These are phyloP conservation scores for Drosophila prolongata DNA, from an alignment of 2,888 invertebrate genomes.

Conservation along the genomic window DNA sequence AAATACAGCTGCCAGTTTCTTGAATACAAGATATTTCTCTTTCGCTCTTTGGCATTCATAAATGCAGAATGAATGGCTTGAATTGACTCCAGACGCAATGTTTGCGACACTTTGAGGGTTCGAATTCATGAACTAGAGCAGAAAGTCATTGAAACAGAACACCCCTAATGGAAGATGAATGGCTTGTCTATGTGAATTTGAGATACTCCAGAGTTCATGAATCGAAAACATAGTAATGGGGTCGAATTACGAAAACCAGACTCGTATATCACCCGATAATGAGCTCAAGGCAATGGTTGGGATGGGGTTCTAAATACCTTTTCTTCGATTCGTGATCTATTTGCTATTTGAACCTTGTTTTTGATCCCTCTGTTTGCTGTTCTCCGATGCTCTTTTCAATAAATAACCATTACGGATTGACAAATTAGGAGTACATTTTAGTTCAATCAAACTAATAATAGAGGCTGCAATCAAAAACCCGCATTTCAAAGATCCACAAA, in stretches of 20 bases:
- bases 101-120: constrained; percentile 28
- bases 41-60: constrained; percentile 34
- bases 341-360: not conserved
- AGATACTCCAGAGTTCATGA: constrained; percentile 32
- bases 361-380: not conserved
- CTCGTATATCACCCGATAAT: constrained; percentile 38
- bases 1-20: constrained; percentile 16
- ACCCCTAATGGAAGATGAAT: constrained; percentile 18
- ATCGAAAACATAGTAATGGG: constrained; percentile 31
- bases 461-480: constrained; percentile 14
- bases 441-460: constrained; percentile 36
- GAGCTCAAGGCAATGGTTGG: constrained; percentile 29
- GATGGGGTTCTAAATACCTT: constrained; percentile 5
- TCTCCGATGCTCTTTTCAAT: not conserved
- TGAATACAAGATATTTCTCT: constrained; percentile 12
- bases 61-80: constrained; percentile 31
- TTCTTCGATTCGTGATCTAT: not conserved
- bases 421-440: constrained; percentile 19
- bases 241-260: constrained; percentile 22
- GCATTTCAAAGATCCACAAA: constrained; percentile 10
- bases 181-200: constrained; percentile 18
- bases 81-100: constrained; percentile 24
- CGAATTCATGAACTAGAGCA: constrained; percentile 32
- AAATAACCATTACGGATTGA: constrained; percentile 21
- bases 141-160: constrained; percentile 43